Evolutionary conservation across 2,113 vertebrate species (phyloP).

Genomic region (Chitala chitala): DNA sequence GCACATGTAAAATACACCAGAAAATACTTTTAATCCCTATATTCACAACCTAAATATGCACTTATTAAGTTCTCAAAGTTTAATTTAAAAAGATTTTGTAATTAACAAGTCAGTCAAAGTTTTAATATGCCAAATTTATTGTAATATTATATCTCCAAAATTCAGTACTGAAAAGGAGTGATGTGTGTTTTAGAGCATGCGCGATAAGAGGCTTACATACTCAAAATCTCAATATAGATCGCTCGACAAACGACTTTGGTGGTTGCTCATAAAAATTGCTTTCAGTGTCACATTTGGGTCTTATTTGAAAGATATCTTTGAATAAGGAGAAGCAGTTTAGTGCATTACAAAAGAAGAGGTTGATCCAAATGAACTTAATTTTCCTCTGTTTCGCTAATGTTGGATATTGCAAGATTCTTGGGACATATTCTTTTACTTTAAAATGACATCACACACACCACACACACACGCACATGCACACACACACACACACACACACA

Average conservation of each 20-base stretch:
- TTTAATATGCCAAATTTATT: conserved; percentile 74
- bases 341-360: conserved; percentile 60
- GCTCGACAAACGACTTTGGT: conserved; percentile 69
- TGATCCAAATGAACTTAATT: conserved; percentile 68
- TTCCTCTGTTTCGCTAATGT: conserved; percentile 64
- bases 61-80: conserved; percentile 66
- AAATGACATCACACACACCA: conserved; percentile 51
- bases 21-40: conserved; percentile 40
- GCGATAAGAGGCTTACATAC: conserved; percentile 72
- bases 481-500: not conserved
- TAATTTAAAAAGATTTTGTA: conserved; percentile 68
- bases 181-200: conserved; percentile 65
- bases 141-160: conserved; percentile 70
- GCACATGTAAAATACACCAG: conserved; percentile 47
- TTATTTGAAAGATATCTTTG: conserved; percentile 69
- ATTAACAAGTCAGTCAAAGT: conserved; percentile 72
- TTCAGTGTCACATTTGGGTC: conserved; percentile 69
- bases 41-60: conserved; percentile 58
- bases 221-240: conserved; percentile 71
- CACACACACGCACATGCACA: not conserved
- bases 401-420: conserved; percentile 49
- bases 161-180: conserved; percentile 67
- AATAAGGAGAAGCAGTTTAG: conserved; percentile 70
- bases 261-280: conserved; percentile 72
- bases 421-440: conserved; percentile 39